A percentile compares a stretch with the other conserved stretches of the same genome.
Conservation (phyloP, 1,140 invertebrate genomes). For the Drosophila equinoxialis region DNA sequence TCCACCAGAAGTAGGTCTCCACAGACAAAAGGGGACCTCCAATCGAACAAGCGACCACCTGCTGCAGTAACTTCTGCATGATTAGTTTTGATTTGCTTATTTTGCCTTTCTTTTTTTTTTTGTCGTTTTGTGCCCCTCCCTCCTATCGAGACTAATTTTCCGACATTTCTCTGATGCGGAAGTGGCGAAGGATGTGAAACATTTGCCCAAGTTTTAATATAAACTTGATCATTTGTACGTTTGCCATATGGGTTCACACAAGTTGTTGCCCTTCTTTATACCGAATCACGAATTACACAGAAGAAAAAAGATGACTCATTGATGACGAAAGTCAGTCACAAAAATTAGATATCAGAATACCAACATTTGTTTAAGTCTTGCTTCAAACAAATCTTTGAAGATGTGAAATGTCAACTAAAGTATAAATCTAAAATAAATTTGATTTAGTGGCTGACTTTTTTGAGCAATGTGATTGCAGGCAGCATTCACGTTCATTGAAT, state of each 20-base stretch:
- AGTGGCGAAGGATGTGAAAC: not conserved
- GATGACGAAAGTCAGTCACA: too few relatives aligned
- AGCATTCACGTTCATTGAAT: not conserved
- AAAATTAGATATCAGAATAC: too few relatives aligned
- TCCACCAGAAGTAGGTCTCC: constrained; percentile 43
- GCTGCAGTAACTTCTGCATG: constrained; percentile 76
- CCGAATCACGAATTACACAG: not conserved
- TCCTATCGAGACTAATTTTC: not conserved
- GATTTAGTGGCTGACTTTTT: not conserved
- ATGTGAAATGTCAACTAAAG: not conserved
- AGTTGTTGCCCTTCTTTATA: constrained; percentile 24
- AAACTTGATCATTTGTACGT: constrained; percentile 21
- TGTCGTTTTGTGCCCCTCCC: not conserved
- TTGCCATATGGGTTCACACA: constrained; percentile 17
- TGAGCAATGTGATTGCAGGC: constrained; percentile 2
- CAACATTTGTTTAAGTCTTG: too few relatives aligned
- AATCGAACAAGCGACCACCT: constrained; percentile 50
- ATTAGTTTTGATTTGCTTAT: constrained; percentile 81
- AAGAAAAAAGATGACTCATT: not conserved
- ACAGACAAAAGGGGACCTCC: constrained; percentile 32
- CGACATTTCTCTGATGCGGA: not conserved
- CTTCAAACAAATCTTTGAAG: too few relatives aligned
- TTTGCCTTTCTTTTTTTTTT: constrained; percentile 50
- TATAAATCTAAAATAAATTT: not conserved
- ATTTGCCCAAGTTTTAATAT: constrained; percentile 23